Percentiles rank a stretch among this genome's conserved stretches.
phyloP scores from a whole-genome alignment of 2,113 vertebrate genomes.

The Cryptoleucopteryx plumbea region DNA sequence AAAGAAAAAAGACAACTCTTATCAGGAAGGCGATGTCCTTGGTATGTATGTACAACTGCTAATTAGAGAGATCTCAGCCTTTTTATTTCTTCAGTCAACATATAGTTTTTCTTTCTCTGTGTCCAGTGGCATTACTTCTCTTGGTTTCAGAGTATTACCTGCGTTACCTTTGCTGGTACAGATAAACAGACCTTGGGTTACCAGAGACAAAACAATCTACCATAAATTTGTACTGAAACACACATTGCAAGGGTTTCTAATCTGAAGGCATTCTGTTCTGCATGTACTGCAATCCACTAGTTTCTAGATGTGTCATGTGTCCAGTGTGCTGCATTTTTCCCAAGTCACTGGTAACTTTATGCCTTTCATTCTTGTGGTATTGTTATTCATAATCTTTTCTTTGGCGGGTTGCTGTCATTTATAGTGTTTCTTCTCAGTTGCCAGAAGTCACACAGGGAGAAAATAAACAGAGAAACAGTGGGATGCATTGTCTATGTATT shows the following conservation, averaged over 20 bases:
- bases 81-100: background rate
- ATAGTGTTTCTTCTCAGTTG: slow-evolving; percentile 4
- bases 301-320: background rate
- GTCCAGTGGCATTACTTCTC: background rate
- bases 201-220: background rate
- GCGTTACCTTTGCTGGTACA: too few species aligned
- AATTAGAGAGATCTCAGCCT: background rate
- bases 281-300: background rate
- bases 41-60: background rate
- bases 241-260: background rate
- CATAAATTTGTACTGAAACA: background rate
- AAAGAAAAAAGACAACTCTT: background rate
- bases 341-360: slow-evolving; percentile 34
- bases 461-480: slow-evolving; percentile 57
- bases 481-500: slow-evolving; percentile 39
- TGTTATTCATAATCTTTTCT: slow-evolving; percentile 58
- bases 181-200: background rate
- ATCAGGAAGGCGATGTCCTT: background rate
- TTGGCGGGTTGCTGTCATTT: slow-evolving; percentile 30
- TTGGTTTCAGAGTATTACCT: background rate
- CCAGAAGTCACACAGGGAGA: slow-evolving; percentile 51
- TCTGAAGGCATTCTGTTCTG: background rate
- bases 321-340: background rate
- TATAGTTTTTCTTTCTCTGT: background rate
- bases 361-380: slow-evolving; percentile 42